These are phyloP conservation scores for Plebejus melissa DNA, from an alignment of 2,888 invertebrate species.

Conservation along the genomic window DNA sequence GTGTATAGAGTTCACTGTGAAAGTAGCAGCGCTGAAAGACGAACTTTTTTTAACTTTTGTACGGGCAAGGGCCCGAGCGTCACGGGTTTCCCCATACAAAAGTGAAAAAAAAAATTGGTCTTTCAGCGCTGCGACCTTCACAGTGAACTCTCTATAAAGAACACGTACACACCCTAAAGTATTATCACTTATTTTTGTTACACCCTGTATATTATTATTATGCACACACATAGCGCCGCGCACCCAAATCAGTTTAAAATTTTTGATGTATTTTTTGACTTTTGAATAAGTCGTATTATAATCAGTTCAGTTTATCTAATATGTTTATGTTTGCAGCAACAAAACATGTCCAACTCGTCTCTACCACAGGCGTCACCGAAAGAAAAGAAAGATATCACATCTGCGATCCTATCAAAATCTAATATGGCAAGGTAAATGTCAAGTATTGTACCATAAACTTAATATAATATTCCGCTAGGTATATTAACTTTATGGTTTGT, in stretches of 20 bases:
- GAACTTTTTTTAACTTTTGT: too few relatives aligned
- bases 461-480: not conserved
- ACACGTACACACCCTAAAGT: too few relatives aligned
- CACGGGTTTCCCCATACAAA: too few relatives aligned
- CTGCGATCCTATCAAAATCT: conserved; percentile 83
- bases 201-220: not conserved
- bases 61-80: too few relatives aligned
- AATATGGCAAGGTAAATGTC: conserved; percentile 88
- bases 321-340: conserved; percentile 55
- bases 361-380: conserved; percentile 68
- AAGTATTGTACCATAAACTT: not conserved
- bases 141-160: too few relatives aligned
- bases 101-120: too few relatives aligned
- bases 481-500: not conserved
- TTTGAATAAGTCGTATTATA: not conserved
- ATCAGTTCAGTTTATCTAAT: not conserved
- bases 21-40: too few relatives aligned
- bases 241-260: not conserved
- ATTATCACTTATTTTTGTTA: too few relatives aligned
- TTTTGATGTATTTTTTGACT: not conserved
- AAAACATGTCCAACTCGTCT: conserved; percentile 78
- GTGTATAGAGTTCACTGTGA: too few relatives aligned
- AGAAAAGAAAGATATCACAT: conserved; percentile 83
- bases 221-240: not conserved
- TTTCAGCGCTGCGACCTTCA: too few relatives aligned